Conservation (phyloP, 2,797 vertebrate species). For the Smutsia gigantea region DNA sequence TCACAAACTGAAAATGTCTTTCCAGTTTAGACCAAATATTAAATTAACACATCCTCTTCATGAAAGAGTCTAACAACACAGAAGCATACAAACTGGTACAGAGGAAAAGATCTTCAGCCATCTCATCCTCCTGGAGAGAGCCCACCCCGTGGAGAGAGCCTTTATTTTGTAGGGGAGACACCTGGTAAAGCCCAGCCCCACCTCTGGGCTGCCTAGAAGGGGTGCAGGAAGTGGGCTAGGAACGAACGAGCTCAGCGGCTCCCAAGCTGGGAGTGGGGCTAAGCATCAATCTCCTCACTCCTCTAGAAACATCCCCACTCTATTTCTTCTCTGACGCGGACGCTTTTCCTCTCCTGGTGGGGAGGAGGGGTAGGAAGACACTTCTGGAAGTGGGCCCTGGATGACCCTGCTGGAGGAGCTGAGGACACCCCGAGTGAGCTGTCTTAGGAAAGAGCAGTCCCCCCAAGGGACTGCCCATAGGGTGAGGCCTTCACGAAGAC, state of each 20-base stretch:
- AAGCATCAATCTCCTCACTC: not conserved
- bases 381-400: not conserved
- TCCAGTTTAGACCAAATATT: constrained; percentile 5
- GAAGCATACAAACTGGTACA: not conserved
- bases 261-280: not conserved
- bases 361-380: not conserved
- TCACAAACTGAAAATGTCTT: constrained; percentile 20
- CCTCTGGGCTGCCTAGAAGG: not conserved
- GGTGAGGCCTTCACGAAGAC: not conserved
- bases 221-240: not conserved
- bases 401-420: not conserved
- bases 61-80: not conserved
- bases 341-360: not conserved
- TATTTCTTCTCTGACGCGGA: not conserved
- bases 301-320: not conserved
- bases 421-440: not conserved
- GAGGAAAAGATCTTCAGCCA: not conserved
- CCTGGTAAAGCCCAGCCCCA: not conserved
- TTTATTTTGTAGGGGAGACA: not conserved
- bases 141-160: not conserved
- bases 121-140: not conserved
- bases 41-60: not conserved
- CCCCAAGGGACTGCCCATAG: not conserved
- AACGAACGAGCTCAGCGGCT: not conserved
- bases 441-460: not conserved